Evolutionary conservation across 2,888 invertebrate genomes (phyloP).

Genomic region (Baccha elongata): DNA sequence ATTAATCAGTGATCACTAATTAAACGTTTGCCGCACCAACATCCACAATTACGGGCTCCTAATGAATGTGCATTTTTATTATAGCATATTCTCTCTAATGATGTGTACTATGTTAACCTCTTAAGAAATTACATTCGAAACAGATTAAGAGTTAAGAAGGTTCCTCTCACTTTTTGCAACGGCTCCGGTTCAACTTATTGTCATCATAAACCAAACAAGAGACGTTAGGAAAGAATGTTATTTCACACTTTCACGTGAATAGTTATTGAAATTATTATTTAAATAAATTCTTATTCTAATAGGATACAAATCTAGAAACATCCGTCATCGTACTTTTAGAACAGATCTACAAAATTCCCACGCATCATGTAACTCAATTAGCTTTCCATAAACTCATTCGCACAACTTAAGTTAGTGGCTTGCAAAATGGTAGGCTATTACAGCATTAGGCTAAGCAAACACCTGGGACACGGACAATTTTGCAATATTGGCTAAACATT

Average conservation of each 20-base stretch:
- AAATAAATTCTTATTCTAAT: background rate
- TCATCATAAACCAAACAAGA: background rate
- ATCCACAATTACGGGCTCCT: conserved; percentile 20
- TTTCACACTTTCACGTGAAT: background rate
- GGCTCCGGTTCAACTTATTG: background rate
- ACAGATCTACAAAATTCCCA: background rate
- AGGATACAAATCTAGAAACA: background rate
- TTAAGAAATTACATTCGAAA: conserved; percentile 3
- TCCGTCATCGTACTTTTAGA: background rate
- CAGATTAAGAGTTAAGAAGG: background rate
- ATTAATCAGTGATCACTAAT: conserved; percentile 38
- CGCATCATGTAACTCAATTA: conserved; percentile 12
- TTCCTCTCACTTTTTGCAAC: conserved; percentile 15
- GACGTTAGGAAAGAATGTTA: background rate
- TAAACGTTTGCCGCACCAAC: conserved; percentile 33
- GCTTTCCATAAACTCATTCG: background rate
- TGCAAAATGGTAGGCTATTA: conserved; percentile 5
- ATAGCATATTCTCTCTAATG: conserved; percentile 14
- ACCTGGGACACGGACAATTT: conserved; percentile 3
- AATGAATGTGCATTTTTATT: conserved; percentile 36
- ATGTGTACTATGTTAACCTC: background rate
- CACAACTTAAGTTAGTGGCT: conserved; percentile 1
- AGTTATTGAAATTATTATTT: background rate
- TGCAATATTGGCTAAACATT: conserved; percentile 7
- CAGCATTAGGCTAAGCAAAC: conserved; percentile 6